Evolutionary conservation across 2,113 vertebrate species (phyloP).

Genomic region (Sebastes fasciatus): DNA sequence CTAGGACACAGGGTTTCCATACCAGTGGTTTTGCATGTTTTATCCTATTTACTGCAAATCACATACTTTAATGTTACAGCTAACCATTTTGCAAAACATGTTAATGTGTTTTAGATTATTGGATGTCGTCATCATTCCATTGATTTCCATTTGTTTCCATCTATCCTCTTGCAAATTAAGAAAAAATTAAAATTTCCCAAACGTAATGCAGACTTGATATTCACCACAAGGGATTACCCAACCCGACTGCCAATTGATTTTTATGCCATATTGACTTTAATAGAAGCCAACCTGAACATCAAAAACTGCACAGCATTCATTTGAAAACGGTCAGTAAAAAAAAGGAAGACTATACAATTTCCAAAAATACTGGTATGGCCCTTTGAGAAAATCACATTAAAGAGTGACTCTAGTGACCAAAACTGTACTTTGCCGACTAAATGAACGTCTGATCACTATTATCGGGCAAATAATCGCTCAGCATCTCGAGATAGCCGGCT

Average conservation of each 20-base stretch:
- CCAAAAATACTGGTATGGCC: not conserved
- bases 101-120: slow-evolving; percentile 3
- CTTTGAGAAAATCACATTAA: not conserved
- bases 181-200: not conserved
- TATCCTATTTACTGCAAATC: slow-evolving; percentile 7
- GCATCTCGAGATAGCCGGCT: slow-evolving; percentile 31
- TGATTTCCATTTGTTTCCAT: not conserved
- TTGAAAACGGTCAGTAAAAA: not conserved
- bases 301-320: not conserved
- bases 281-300: not conserved
- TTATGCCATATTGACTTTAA: not conserved
- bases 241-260: not conserved
- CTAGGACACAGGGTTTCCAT: not conserved
- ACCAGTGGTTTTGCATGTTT: slow-evolving; percentile 1
- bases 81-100: slow-evolving; percentile 14
- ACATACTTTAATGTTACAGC: not conserved
- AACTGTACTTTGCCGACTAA: slow-evolving; percentile 18
- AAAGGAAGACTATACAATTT: not conserved
- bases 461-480: slow-evolving; percentile 39
- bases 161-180: not conserved
- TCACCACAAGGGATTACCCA: not conserved
- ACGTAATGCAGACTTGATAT: not conserved
- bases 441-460: slow-evolving; percentile 16
- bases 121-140: not conserved
- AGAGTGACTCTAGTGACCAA: not conserved